These are phyloP conservation scores for Falco columbarius DNA, from an alignment of 2,797 vertebrate species.

Conservation along the genomic window DNA sequence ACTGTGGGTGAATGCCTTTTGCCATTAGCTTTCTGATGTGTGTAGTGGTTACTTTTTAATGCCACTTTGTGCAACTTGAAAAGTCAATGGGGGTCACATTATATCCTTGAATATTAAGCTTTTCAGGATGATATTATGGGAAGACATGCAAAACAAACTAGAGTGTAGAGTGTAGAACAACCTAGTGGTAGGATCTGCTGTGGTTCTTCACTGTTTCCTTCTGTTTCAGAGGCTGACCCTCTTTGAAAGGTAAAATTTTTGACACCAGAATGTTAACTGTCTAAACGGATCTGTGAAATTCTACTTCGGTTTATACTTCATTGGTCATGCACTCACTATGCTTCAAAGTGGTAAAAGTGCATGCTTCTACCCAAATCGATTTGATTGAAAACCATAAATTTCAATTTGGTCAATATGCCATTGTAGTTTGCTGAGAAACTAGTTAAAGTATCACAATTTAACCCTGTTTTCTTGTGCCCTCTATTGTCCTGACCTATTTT, in stretches of 20 bases:
- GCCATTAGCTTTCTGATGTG: background rate
- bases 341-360: background rate
- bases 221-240: background rate
- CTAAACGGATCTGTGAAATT: background rate
- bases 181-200: background rate
- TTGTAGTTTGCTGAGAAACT: background rate
- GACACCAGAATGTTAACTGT: background rate
- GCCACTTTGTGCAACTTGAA: background rate
- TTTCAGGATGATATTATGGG: background rate
- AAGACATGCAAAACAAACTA: background rate
- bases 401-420: background rate
- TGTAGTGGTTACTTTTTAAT: background rate
- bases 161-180: background rate
- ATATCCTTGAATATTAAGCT: background rate
- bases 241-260: background rate
- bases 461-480: background rate
- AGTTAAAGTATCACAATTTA: background rate
- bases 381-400: background rate
- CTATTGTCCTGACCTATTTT: background rate
- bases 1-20: background rate
- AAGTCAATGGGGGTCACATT: background rate
- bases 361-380: background rate
- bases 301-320: background rate
- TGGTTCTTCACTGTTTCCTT: background rate
- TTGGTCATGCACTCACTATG: fast-evolving